phyloP scores from a whole-genome alignment of 2,797 vertebrate genomes.

The Salarias fasciatus region DNA sequence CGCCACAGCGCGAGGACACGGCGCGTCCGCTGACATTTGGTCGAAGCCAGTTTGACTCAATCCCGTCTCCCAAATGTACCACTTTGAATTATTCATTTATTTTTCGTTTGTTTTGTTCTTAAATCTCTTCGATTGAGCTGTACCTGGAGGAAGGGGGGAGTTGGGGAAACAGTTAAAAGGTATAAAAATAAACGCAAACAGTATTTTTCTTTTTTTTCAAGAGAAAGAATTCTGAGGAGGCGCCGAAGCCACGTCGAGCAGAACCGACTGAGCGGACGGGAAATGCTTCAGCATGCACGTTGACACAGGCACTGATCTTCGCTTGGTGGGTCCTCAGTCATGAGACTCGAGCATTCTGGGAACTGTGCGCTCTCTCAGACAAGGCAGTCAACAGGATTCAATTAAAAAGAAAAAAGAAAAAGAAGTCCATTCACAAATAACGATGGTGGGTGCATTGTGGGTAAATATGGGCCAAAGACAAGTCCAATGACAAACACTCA shows the following conservation, averaged over 20 bases:
- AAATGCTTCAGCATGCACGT: slow-evolving; percentile 79
- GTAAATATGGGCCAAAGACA: slow-evolving; percentile 39
- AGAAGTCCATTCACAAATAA: slow-evolving; percentile 48
- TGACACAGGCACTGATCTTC: slow-evolving; percentile 83
- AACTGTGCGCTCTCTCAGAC: slow-evolving; percentile 66
- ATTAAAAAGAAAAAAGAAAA: slow-evolving; percentile 17
- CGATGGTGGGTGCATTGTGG: slow-evolving; percentile 38
- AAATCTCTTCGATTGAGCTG: slow-evolving; percentile 49
- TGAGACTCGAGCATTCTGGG: slow-evolving; percentile 71
- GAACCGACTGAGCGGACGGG: slow-evolving; percentile 58
- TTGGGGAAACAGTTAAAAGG: slow-evolving; percentile 39
- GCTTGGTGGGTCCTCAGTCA: slow-evolving; percentile 63
- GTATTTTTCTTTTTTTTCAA: slow-evolving; percentile 56
- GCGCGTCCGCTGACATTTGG: slow-evolving; percentile 35
- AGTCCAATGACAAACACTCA: slow-evolving; percentile 40
- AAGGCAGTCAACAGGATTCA: slow-evolving; percentile 74
- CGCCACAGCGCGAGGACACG: slow-evolving; percentile 48
- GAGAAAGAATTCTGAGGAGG: slow-evolving; percentile 50
- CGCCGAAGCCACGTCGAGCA: slow-evolving; percentile 60
- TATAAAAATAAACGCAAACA: slow-evolving; percentile 64
- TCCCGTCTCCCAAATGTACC: slow-evolving; percentile 67
- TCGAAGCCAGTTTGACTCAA: slow-evolving; percentile 45
- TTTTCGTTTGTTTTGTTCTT: too few relatives aligned
- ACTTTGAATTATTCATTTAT: slow-evolving; percentile 49
- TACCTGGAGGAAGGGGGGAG: slow-evolving; percentile 52